Conservation (phyloP, 2,797 vertebrate species). For the Myotis daubentonii region DNA sequence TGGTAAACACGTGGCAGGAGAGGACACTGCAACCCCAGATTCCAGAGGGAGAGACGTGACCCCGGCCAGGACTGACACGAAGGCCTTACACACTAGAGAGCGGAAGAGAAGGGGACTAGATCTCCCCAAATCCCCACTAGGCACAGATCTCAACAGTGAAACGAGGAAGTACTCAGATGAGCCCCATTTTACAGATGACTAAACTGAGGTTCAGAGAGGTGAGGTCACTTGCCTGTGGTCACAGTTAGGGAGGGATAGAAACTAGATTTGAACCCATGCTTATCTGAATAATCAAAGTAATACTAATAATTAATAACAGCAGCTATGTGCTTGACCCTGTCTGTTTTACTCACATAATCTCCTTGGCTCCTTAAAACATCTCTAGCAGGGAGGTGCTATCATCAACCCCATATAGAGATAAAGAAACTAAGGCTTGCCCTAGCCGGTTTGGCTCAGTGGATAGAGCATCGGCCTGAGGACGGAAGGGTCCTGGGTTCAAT, state of each 20-base stretch:
- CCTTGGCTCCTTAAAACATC: neutral
- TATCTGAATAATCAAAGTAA: neutral
- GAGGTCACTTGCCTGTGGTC: conserved; percentile 36
- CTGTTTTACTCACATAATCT: neutral
- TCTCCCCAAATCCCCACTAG: rapidly evolving
- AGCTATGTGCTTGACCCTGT: neutral
- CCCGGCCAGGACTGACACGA: neutral
- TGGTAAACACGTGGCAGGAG: neutral
- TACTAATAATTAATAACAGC: neutral
- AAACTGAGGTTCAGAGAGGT: conserved; percentile 21
- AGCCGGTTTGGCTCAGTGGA: too few relatives aligned
- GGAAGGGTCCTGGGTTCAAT: too few relatives aligned
- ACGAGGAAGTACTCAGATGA: neutral
- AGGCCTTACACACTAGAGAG: neutral
- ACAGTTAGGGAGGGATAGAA: conserved; percentile 38
- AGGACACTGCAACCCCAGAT: neutral
- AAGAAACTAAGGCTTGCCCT: conserved; percentile 11
- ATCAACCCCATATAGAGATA: neutral
- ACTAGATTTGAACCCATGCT: neutral
- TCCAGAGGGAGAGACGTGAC: neutral
- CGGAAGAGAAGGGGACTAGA: neutral
- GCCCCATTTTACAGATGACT: neutral
- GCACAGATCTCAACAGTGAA: neutral
- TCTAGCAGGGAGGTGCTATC: neutral
- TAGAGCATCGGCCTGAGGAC: too few relatives aligned